Percentiles rank a stretch among this genome's conserved stretches.
These are phyloP conservation scores for Myiotriccus ornatus DNA, from an alignment of 2,797 vertebrate genomes.

Conservation along the genomic window DNA sequence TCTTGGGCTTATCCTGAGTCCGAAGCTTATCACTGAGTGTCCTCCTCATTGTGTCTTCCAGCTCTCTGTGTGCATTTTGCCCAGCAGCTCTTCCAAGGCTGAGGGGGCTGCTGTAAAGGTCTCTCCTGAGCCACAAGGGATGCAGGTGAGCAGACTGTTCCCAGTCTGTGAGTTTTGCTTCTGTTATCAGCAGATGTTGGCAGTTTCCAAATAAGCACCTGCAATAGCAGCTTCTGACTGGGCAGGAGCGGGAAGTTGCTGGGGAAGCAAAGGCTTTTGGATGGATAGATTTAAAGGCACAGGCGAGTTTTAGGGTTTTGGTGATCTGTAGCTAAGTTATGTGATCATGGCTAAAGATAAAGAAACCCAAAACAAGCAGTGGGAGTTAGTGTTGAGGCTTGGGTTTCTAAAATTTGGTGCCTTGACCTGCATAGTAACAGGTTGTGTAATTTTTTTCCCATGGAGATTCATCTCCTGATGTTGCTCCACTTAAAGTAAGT, in stretches of 20 bases:
- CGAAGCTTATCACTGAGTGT: background rate
- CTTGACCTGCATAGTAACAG: background rate
- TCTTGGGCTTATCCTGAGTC: background rate
- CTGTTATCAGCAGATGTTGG: background rate
- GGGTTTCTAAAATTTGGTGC: background rate
- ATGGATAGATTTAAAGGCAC: background rate
- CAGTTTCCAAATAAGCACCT: background rate
- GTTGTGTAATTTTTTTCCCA: background rate
- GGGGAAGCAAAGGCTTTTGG: rapidly evolving
- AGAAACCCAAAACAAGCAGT: background rate
- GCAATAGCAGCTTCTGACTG: background rate
- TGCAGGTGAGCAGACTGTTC: background rate
- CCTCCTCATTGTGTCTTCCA: rapidly evolving
- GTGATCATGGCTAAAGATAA: background rate
- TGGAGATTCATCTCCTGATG: background rate
- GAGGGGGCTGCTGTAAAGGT: background rate
- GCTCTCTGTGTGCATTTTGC: background rate
- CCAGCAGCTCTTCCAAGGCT: rapidly evolving
- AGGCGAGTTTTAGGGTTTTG: background rate
- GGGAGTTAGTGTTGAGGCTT: background rate
- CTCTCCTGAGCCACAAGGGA: rapidly evolving
- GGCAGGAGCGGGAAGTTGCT: background rate
- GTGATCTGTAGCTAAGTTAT: background rate
- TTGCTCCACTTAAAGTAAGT: background rate
- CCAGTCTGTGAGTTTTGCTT: background rate